These are phyloP conservation scores for Microctonus hyperodae DNA, from an alignment of 2,888 invertebrate species.

Conservation along the genomic window DNA sequence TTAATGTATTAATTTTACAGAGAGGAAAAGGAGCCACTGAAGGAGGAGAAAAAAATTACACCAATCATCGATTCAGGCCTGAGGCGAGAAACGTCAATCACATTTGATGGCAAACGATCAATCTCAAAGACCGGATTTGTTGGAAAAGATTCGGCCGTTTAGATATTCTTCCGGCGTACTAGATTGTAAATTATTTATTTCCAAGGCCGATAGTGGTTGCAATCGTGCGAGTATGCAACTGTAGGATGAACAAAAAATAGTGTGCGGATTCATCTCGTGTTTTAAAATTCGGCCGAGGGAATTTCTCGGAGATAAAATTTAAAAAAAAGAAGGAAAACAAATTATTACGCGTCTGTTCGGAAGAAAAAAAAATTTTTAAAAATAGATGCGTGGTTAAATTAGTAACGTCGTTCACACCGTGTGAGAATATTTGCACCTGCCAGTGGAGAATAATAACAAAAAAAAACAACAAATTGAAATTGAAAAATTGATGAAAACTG, in stretches of 20 bases:
- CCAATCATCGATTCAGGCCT: conserved; percentile 71
- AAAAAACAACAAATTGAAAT: conserved; percentile 2
- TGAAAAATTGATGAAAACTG: neutral
- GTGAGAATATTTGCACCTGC: conserved; percentile 26
- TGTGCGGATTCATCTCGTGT: neutral
- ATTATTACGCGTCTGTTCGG: conserved; percentile 17
- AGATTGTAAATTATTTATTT: conserved; percentile 60
- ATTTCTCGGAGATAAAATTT: conserved; percentile 13
- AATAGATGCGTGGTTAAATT: neutral
- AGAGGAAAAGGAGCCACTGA: conserved; percentile 85
- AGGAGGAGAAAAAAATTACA: conserved; percentile 68
- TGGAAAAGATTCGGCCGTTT: conserved; percentile 91
- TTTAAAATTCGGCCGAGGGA: neutral
- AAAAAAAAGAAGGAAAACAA: conserved; percentile 21
- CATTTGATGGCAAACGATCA: conserved; percentile 83
- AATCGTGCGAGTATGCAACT: neutral
- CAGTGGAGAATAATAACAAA: conserved; percentile 14
- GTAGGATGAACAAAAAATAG: conserved; percentile 17
- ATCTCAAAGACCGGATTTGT: conserved; percentile 86
- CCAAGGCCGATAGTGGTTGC: conserved; percentile 26
- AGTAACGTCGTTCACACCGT: conserved; percentile 18
- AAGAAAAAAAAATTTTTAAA: conserved; percentile 25
- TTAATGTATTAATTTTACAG: conserved; percentile 65
- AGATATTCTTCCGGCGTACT: conserved; percentile 64
- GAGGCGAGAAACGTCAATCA: conserved; percentile 79